Conservation (phyloP, 2,888 invertebrate genomes). For the Gortyna flavago region DNA sequence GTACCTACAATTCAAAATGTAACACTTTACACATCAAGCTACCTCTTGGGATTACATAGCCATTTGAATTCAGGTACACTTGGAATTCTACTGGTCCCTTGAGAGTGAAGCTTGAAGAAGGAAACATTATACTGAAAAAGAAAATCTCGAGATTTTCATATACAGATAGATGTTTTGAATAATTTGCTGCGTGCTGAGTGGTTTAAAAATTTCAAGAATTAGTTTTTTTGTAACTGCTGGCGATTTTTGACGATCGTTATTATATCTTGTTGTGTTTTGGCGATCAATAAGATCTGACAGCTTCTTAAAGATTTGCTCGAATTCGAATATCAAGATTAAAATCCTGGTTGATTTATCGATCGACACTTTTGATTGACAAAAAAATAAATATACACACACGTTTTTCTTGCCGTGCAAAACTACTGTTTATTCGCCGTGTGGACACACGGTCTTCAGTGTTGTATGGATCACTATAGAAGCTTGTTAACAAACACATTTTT, state of each 20-base stretch:
- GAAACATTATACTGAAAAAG: slow-evolving; percentile 54
- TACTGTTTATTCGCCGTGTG: too few species aligned
- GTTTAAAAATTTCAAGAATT: not conserved
- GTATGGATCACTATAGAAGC: too few species aligned
- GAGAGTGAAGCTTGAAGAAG: slow-evolving; percentile 54
- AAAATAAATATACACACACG: too few species aligned
- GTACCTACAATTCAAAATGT: slow-evolving; percentile 29
- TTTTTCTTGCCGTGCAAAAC: too few species aligned
- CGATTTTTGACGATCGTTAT: not conserved
- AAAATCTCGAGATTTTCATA: slow-evolving; percentile 50
- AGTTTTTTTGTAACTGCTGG: not conserved
- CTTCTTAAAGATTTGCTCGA: not conserved
- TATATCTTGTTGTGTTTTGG: not conserved
- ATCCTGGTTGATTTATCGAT: not conserved
- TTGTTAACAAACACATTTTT: too few species aligned
- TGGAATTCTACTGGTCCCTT: slow-evolving; percentile 42
- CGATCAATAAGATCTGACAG: not conserved
- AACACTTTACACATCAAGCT: slow-evolving; percentile 44
- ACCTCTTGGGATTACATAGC: slow-evolving; percentile 45
- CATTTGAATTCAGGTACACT: slow-evolving; percentile 64
- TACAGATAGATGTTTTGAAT: slow-evolving; percentile 38
- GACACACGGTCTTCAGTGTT: too few species aligned
- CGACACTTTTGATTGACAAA: not conserved
- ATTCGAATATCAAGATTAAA: not conserved
- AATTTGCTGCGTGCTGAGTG: slow-evolving; percentile 31